Evolutionary conservation across 2,113 vertebrate species (phyloP), one percentile per base, ranked within the genome.

Genomic region (Procapra przewalskii): DNA sequence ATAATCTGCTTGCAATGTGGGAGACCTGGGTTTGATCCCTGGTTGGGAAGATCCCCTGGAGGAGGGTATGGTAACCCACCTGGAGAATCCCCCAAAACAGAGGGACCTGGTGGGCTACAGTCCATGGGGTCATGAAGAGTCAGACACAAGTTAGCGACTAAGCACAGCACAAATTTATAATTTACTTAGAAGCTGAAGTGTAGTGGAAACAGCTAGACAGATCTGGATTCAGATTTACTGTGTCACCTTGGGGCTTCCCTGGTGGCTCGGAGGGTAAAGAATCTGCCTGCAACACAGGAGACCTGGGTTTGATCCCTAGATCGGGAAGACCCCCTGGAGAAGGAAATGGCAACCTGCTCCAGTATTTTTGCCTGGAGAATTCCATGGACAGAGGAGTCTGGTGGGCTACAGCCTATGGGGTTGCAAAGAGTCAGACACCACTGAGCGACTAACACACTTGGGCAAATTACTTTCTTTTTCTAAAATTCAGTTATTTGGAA

Each of bases 401-500:
- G 62, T n/a, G 62, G 62, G 62, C 33, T n/a, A 67, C 33, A 67
- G n/a, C n/a, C n/a, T 5, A 36, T 11, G n/a, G n/a, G 64, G 64
- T 71, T 10, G 1, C 17, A 36, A 71, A 71, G 17, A 71, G 17
- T 71, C 64, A 71, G 67, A 75, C 19, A 75, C 36, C n/a, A 40
- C 62, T 67, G 62, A 67, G 7, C 2, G 1, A 67, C 33, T 67
- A 67, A 67, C 33, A 67, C n/a, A 75, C 54, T 83, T 88, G 29
- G 23, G 16, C 54, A 93, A 91, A 88, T 59, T 36, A 67, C 29
- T 92, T 85, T n/a, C 36, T 8, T 87, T 62, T 88, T 88, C 27
- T 57, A 40, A 96, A 91, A 91, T 75, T 88, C 15, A 92, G 83
- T 92, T 94, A 60, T 94, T 81, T 81, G 31, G 27, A 23, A 21